Evolutionary conservation across 1,140 invertebrate genomes (phyloP).

Genomic region (Drosophila sechellia): DNA sequence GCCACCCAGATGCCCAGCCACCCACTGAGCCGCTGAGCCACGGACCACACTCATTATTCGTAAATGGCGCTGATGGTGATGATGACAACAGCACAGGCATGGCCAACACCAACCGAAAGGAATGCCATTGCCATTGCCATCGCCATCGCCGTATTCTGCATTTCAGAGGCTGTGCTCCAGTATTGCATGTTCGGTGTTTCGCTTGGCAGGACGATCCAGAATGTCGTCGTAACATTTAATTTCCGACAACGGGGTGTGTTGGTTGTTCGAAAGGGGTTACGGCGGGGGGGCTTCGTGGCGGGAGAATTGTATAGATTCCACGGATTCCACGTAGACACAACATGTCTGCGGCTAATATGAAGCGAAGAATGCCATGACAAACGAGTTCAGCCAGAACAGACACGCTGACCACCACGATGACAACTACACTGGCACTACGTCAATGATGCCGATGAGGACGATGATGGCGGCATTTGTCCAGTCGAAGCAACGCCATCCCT

Average conservation of each 20-base stretch:
- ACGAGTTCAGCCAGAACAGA: conserved; percentile 47
- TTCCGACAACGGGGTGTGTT: conserved; percentile 60
- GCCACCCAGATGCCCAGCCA: too few relatives aligned
- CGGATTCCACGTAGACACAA: conserved; percentile 49
- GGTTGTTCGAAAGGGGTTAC: neutral
- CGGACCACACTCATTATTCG: conserved; percentile 75
- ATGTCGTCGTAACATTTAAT: conserved; percentile 79
- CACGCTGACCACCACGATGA: conserved; percentile 32
- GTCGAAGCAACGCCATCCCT: conserved; percentile 12
- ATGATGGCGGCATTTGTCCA: conserved; percentile 45
- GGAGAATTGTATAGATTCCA: neutral
- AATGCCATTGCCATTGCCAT: conserved; percentile 29
- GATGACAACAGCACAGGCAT: conserved; percentile 64
- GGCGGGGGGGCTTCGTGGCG: neutral
- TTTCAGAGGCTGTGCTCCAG: conserved; percentile 52
- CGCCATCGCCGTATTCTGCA: conserved; percentile 57
- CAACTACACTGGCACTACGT: conserved; percentile 15
- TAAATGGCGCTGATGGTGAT: conserved; percentile 80
- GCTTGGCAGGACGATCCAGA: conserved; percentile 56
- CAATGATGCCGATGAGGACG: conserved; percentile 22
- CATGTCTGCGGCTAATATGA: conserved; percentile 81
- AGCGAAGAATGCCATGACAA: conserved; percentile 74
- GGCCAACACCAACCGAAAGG: conserved; percentile 38
- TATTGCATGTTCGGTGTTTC: conserved; percentile 41
- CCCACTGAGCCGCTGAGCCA: conserved; percentile 1